Evolutionary conservation across 2,113 vertebrate species (phyloP), one percentile per base, ranked within the genome.

Genomic region (Hydrolagus affinis): DNA sequence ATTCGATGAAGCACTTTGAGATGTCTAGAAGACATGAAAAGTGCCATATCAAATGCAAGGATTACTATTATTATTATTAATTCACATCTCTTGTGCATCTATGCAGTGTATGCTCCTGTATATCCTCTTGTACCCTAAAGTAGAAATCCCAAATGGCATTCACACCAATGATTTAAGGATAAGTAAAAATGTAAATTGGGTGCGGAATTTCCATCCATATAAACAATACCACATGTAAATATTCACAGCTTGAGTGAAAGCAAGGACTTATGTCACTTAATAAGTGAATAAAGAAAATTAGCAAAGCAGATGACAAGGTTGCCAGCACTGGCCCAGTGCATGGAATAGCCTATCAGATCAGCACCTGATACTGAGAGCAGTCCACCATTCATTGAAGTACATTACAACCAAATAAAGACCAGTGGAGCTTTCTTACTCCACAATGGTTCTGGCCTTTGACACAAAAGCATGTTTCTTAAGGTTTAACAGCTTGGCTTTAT

Each of bases 401-500:
- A 68, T 83, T 66, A 83, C 66, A 28, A 83, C 32, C 78, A 80
- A 30, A 62, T 23, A 66, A 60, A 83, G 78, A 83, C 78, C 78
- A 66, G 66, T 66, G 28, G 25, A 83, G 62, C 2, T 28, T 66
- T 83, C 78, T 83, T 15, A 28, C 60, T 83, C 28, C 62, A 83
- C 77, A 83, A 83, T 83, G 66, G 66, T 66, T 83, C 59, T 83
- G 60, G 77, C 77, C 77, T 83, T 83, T 83, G 60, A 83, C 77
- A 83, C 19, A 83, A 83, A 64, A 62, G 77, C 77, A 59, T 83
- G 60, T 30, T 83, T 83, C 60, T 64, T 66, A 83, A 83, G 78
- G 25, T 83, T 83, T 83, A 83, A 66, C 21, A 32, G 78, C 78
- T 32, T 83, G 60, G 78, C 78, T 66, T 66, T 32, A 30, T 83